These are phyloP conservation scores for Sigmodon hispidus DNA, from an alignment of 2,113 vertebrate genomes.

Conservation along the genomic window DNA sequence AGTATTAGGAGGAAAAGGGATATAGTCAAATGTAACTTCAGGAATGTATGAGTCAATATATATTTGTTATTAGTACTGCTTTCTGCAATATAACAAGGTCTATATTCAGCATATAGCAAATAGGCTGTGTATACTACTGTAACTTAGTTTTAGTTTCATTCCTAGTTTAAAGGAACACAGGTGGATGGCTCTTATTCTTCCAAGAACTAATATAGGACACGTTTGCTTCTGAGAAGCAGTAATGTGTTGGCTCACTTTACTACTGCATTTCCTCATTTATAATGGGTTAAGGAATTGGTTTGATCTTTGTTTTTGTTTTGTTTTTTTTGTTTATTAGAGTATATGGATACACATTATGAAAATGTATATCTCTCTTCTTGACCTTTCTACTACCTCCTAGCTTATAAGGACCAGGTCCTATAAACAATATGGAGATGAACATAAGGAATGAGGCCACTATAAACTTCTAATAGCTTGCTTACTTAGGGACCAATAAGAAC, in stretches of 20 bases:
- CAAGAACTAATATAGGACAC: background rate
- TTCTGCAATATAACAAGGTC: background rate
- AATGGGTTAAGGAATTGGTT: background rate
- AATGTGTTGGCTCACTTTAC: background rate
- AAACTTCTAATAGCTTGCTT: background rate
- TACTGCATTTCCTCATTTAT: background rate
- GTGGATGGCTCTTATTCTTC: background rate
- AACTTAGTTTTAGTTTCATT: constrained; percentile 9
- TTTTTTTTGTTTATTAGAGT: background rate
- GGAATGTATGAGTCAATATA: background rate
- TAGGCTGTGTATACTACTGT: background rate
- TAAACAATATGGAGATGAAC: constrained; percentile 2
- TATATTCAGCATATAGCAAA: background rate
- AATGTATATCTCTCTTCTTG: constrained; percentile 10
- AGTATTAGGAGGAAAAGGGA: background rate
- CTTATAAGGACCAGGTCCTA: background rate
- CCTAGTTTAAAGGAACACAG: background rate
- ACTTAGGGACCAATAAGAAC: background rate
- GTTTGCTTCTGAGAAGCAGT: background rate
- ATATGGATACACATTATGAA: background rate
- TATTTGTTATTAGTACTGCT: background rate
- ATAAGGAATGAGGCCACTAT: background rate
- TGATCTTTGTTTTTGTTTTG: background rate
- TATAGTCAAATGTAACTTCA: background rate
- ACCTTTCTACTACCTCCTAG: constrained; percentile 15